A percentile compares a stretch with the other conserved stretches of the same genome.
phyloP scores from a whole-genome alignment of 2,797 vertebrate species.

The Masticophis lateralis region DNA sequence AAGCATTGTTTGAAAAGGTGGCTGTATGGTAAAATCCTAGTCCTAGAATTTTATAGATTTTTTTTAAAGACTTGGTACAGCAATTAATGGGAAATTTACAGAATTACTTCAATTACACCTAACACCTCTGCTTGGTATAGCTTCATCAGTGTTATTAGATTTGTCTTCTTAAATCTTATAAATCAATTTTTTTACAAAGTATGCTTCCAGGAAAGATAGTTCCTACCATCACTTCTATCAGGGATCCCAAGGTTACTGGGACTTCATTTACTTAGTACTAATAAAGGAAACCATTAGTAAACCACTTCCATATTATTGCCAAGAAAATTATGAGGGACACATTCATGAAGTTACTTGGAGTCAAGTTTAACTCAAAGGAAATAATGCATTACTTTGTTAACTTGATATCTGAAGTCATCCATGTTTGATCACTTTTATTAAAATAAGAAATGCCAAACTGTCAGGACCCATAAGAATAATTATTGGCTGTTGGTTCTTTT shows the following conservation, averaged over 20 bases:
- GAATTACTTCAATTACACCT: not conserved
- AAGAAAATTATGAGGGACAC: not conserved
- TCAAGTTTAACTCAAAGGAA: not conserved
- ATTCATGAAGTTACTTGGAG: not conserved
- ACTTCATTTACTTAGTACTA: not conserved
- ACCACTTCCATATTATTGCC: not conserved
- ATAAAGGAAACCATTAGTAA: not conserved
- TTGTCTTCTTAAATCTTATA: not conserved
- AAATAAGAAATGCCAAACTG: not conserved
- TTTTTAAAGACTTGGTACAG: slow-evolving; percentile 30
- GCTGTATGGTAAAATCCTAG: slow-evolving; percentile 30
- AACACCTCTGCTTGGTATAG: not conserved
- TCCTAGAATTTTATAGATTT: slow-evolving; percentile 14
- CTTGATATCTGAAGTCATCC: not conserved
- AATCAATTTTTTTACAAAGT: not conserved
- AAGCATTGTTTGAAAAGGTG: not conserved
- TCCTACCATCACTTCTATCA: not conserved
- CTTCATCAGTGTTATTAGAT: not conserved
- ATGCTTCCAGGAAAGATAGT: not conserved
- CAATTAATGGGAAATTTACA: not conserved
- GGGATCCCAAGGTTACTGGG: not conserved
- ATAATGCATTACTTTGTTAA: not conserved
- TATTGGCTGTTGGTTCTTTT: not conserved
- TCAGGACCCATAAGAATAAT: not conserved
- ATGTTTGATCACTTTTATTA: not conserved